Base-by-base conservation (phyloP, 1,140 invertebrate genomes). In the Penaeus japonicus region DNA sequence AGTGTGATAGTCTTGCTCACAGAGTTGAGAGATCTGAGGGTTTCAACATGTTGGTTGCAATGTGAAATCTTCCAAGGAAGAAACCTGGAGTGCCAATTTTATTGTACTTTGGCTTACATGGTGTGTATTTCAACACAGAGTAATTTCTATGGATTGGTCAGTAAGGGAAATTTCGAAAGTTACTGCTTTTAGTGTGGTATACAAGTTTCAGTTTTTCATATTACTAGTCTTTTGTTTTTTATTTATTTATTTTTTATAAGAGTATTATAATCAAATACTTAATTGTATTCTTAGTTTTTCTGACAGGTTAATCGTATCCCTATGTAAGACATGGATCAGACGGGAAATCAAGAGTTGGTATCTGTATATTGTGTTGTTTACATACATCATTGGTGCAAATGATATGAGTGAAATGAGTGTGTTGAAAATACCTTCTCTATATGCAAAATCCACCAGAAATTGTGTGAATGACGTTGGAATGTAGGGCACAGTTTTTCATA, bases 301-400 rank as follows among this genome's bases (percentile, higher is more conserved):
- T 88, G 87, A 88, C 87, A 88, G 87, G 87, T 88, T 77, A 59
- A 59, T 85, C 70, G 83, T 87, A 87, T 81, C 85, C 85, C 85
- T 47, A 75, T 87, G 57, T 73, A 87, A 87, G 32, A 87, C 17
- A 54, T 59, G 85, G 81, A 88, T 62, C 85, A 57, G 78, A 39
- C 80, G 55, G 59, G 80, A 83, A 78, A 88, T 78, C 80, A 88
- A 83, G 87, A 83, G 30, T 88, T 83, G 80, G 55, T 88, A 84
- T 83, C 32, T 47, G 10, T 12, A 7, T 47, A 47, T 47, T 47
- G 39, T 39, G 39, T 39, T 39, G 39, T 39, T 7, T 39, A 39
- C 39, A 39, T 39, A 7, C 39, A 39, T 39, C 39, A 39, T 39
- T 39, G 39, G 39, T 39, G 39, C 39, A 39, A 7, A 39, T 39